Percentiles rank a stretch among this genome's conserved stretches.
Conservation (phyloP, 35 echinoderm and acorn worm species). For the Ophiothrix spiculata region DNA sequence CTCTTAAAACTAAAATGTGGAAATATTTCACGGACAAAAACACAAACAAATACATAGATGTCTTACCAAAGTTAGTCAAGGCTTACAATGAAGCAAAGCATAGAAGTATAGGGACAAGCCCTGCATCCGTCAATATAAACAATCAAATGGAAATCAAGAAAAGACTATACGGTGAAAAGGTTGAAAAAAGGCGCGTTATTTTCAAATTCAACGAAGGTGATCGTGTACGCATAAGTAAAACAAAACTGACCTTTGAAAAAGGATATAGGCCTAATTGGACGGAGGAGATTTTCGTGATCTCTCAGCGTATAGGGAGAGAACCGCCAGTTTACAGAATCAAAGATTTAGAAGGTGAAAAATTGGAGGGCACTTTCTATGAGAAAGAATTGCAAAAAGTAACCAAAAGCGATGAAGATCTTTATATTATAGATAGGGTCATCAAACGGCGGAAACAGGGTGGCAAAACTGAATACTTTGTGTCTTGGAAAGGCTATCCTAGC, state of each 20-base stretch:
- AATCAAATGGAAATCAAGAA: constrained; percentile 54
- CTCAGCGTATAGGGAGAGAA: neutral
- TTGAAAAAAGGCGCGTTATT: too few relatives aligned
- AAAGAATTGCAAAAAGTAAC: constrained; percentile 1
- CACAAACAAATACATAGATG: constrained; percentile 44
- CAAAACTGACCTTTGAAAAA: constrained; percentile 37
- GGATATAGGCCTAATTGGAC: constrained; percentile 52
- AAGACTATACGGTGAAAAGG: constrained; percentile 29
- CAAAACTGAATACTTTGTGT: constrained; percentile 69
- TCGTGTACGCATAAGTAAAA: constrained; percentile 42
- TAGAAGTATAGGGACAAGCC: constrained; percentile 54
- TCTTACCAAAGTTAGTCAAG: constrained; percentile 11
- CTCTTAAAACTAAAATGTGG: constrained; percentile 60
- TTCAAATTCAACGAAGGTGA: constrained; percentile 45
- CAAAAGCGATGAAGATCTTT: neutral
- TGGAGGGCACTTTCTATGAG: constrained; percentile 30
- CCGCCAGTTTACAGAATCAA: neutral
- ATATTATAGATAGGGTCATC: constrained; percentile 62
- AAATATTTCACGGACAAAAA: constrained; percentile 68
- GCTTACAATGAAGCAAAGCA: constrained; percentile 48
- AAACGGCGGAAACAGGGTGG: constrained; percentile 21
- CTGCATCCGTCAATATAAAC: constrained; percentile 17
- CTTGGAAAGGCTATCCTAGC: constrained; percentile 67
- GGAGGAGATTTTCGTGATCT: constrained; percentile 32
- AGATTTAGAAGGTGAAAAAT: neutral